Percentiles rank a stretch among this genome's conserved stretches.
phyloP scores from a whole-genome alignment of 2,797 vertebrate species.

The Galago senegalensis region DNA sequence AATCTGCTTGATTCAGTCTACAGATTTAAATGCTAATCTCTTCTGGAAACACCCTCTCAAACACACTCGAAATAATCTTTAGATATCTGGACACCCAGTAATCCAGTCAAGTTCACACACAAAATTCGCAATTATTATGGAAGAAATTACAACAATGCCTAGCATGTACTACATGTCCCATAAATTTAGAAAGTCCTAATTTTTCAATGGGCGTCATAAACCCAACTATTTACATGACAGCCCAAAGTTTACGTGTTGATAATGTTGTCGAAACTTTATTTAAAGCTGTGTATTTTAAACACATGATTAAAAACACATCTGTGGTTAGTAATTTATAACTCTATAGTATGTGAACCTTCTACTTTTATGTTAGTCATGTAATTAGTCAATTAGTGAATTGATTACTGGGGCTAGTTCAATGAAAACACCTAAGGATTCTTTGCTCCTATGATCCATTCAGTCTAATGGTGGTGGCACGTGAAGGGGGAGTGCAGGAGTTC shows the following conservation, averaged over 20 bases:
- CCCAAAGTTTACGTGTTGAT: neutral
- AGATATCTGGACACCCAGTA: neutral
- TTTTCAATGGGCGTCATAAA: conserved; percentile 3
- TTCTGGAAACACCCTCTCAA: neutral
- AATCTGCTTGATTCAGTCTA: neutral
- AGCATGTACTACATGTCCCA: neutral
- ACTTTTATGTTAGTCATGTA: neutral
- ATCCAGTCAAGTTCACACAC: neutral
- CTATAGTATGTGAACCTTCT: neutral
- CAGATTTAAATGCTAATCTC: neutral
- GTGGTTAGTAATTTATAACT: neutral
- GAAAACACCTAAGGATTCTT: neutral
- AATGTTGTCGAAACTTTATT: neutral
- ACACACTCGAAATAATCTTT: neutral
- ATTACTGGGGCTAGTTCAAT: neutral
- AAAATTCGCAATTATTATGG: neutral
- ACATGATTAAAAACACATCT: neutral
- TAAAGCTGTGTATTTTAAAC: neutral
- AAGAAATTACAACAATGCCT: neutral
- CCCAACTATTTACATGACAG: conserved; percentile 21
- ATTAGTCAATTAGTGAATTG: neutral
- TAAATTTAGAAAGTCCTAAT: neutral
- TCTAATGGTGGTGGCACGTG: neutral
- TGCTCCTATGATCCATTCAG: neutral
- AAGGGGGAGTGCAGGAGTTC: neutral